These are phyloP conservation scores for Pithecia hirsuta DNA, from an alignment of 2,797 vertebrate genomes.

Conservation along the genomic window DNA sequence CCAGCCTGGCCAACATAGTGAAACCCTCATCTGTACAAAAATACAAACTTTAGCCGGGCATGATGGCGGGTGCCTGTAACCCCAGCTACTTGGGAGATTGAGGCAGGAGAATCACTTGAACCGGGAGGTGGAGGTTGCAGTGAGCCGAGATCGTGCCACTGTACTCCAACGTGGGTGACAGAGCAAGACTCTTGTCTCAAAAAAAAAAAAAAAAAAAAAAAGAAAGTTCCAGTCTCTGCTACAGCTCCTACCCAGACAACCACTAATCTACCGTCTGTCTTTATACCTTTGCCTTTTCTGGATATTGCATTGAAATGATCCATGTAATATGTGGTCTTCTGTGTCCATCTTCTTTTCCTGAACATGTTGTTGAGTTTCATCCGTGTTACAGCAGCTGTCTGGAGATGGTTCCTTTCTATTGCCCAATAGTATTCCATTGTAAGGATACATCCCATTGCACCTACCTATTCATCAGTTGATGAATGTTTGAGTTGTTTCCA, in stretches of 20 bases:
- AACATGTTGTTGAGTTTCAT: background rate
- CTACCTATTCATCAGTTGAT: background rate
- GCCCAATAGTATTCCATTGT: background rate
- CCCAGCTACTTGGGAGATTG: no score
- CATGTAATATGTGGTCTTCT: accelerated
- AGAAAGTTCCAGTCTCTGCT: background rate
- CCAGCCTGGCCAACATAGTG: no score
- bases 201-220: no score
- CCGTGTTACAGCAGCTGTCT: accelerated
- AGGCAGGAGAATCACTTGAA: no score
- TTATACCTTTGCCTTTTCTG: background rate
- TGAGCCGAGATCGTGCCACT: no score
- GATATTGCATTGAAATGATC: background rate
- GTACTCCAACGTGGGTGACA: no score
- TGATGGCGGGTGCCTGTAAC: no score
- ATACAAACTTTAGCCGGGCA: no score
- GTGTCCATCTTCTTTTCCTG: background rate
- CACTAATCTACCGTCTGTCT: background rate
- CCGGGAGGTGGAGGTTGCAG: no score
- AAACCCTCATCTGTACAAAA: no score
- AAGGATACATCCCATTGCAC: accelerated
- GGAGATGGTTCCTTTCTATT: no score
- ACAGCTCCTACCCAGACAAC: background rate
- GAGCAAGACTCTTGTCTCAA: no score
- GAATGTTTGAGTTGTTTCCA: background rate